These are phyloP conservation scores for Molorchus minor DNA, from an alignment of 2,888 invertebrate genomes.

Conservation along the genomic window DNA sequence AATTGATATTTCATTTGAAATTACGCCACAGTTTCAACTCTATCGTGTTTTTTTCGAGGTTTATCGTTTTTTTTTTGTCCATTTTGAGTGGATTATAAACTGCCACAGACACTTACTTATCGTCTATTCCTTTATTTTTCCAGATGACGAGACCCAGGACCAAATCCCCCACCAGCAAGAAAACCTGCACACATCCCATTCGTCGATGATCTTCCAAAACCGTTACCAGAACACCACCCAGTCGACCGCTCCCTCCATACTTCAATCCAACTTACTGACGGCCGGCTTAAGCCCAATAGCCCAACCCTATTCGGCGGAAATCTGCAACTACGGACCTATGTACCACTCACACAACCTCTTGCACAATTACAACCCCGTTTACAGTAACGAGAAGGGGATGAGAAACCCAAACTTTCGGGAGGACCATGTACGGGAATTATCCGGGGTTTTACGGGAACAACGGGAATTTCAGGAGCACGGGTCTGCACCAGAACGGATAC, in stretches of 20 bases:
- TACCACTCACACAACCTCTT: constrained; percentile 67
- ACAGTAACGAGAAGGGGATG: constrained; percentile 56
- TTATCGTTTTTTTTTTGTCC: not conserved
- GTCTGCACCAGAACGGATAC: constrained; percentile 52
- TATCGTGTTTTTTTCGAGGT: no score
- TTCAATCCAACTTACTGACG: constrained; percentile 50
- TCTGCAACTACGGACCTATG: constrained; percentile 74
- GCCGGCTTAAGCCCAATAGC: constrained; percentile 61
- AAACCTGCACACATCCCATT: constrained; percentile 36
- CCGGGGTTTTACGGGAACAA: constrained; percentile 55
- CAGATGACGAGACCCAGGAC: constrained; percentile 54
- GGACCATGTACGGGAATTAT: constrained; percentile 58
- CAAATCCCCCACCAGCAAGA: constrained; percentile 37
- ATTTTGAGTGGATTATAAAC: not conserved
- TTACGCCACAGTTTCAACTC: no score
- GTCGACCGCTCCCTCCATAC: constrained; percentile 47
- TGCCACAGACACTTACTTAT: no score
- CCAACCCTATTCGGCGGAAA: constrained; percentile 72
- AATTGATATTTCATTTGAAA: no score
- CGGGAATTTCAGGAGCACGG: constrained; percentile 51
- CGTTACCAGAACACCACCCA: constrained; percentile 53
- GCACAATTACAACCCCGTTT: constrained; percentile 60
- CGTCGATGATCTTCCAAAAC: constrained; percentile 50
- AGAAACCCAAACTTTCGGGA: constrained; percentile 53
- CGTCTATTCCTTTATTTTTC: no score